Evolutionary conservation across 2,113 vertebrate species (phyloP).

Genomic region (Dicentrarchus labrax): DNA sequence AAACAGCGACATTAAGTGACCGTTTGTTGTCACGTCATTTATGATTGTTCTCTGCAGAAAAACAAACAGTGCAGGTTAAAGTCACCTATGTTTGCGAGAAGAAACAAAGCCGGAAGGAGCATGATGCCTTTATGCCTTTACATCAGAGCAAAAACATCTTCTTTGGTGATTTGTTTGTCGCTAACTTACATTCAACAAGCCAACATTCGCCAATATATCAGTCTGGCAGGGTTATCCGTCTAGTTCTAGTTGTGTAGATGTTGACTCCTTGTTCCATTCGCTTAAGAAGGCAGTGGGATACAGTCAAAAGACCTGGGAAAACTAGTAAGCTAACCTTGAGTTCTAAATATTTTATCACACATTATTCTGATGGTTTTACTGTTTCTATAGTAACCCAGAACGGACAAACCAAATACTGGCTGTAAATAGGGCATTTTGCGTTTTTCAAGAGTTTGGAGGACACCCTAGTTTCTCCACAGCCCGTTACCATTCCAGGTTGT

Average conservation of each 20-base stretch:
- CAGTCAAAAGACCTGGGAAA: background rate
- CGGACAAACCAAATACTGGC: too few relatives aligned
- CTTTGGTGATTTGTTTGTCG: background rate
- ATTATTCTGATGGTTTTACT: too few relatives aligned
- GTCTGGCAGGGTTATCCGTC: too few relatives aligned
- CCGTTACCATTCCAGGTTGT: too few relatives aligned
- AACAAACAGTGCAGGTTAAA: background rate
- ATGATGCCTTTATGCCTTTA: slow-evolving; percentile 12
- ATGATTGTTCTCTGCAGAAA: slow-evolving; percentile 31
- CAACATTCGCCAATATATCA: background rate
- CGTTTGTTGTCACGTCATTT: slow-evolving; percentile 12
- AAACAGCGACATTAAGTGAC: slow-evolving; percentile 10
- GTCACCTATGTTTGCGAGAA: background rate
- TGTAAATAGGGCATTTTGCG: too few relatives aligned
- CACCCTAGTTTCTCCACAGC: too few relatives aligned
- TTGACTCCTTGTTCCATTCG: background rate
- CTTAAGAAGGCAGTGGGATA: background rate
- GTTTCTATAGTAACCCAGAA: too few relatives aligned
- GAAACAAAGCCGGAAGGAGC: background rate
- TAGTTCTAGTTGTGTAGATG: background rate
- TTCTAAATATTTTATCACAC: background rate
- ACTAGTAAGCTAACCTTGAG: background rate
- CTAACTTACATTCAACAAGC: too few relatives aligned
- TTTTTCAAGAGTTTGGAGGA: too few relatives aligned
- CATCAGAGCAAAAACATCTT: background rate